Conservation (phyloP, 2,797 vertebrate species). For the Chaunax sp. region DNA sequence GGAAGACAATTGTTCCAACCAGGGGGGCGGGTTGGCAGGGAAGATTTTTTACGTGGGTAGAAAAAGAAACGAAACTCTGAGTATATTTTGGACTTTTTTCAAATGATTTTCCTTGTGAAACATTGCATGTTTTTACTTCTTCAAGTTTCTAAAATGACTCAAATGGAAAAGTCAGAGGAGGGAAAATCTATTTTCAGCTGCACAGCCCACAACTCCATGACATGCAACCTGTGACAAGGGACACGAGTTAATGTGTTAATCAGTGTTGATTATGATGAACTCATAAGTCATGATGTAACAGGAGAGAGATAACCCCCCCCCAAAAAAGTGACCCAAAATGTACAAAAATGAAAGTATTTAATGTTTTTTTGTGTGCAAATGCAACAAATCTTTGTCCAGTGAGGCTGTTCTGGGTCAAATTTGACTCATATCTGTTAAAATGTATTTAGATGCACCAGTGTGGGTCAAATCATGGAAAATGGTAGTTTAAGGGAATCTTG, state of each 20-base stretch:
- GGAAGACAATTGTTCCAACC: not conserved
- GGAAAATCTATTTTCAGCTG: not conserved
- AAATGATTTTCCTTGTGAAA: not conserved
- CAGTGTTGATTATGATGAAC: not conserved
- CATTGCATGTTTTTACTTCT: not conserved
- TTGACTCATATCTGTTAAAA: too few species aligned
- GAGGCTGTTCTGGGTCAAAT: too few species aligned
- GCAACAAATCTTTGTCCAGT: too few species aligned
- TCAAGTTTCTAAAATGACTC: not conserved
- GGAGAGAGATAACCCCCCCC: slow-evolving; percentile 1
- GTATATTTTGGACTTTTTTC: slow-evolving; percentile 1
- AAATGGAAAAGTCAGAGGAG: not conserved
- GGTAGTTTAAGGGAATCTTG: too few species aligned
- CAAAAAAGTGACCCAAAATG: not conserved
- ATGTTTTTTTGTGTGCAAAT: too few species aligned
- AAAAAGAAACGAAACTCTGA: not conserved
- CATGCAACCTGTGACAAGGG: not conserved
- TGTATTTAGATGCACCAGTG: too few species aligned
- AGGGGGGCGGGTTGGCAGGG: not conserved
- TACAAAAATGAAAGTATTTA: not conserved
- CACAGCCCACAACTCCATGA: not conserved
- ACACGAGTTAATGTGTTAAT: not conserved
- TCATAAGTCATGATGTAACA: slow-evolving; percentile 1
- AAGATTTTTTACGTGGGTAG: not conserved
- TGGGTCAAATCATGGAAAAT: too few species aligned